A percentile compares a stretch with the other conserved stretches of the same genome.
Conservation (phyloP, 2,888 invertebrate genomes). For the Panopea generosa region DNA sequence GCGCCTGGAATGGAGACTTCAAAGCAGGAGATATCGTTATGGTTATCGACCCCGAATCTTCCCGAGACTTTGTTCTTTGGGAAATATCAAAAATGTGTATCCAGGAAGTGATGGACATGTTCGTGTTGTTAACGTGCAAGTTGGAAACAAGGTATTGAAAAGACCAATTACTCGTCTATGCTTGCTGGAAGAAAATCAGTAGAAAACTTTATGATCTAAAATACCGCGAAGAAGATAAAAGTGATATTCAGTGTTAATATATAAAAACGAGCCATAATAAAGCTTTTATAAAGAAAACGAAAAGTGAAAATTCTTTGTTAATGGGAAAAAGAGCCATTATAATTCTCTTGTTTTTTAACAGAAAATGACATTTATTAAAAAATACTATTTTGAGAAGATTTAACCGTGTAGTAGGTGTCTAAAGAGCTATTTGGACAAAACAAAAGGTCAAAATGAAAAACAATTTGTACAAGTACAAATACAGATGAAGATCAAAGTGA, state of each 20-base stretch:
- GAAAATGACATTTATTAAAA: no score
- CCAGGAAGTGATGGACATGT: slow-evolving; percentile 51
- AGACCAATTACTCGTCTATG: slow-evolving; percentile 35
- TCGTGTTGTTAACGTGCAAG: slow-evolving; percentile 26
- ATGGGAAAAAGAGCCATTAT: no score
- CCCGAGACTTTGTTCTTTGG: slow-evolving; percentile 53
- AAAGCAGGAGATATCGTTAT: slow-evolving; percentile 49
- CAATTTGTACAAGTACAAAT: no score
- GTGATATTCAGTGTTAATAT: background rate
- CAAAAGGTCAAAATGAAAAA: no score
- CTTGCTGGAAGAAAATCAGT: slow-evolving; percentile 17
- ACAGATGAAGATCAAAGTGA: no score
- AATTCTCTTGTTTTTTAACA: no score
- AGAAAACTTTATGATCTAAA: background rate
- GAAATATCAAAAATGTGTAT: slow-evolving; percentile 34
- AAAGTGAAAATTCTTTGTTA: no score
- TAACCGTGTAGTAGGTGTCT: no score
- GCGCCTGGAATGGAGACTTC: no score
- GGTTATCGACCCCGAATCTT: slow-evolving; percentile 33
- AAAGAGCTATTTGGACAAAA: no score
- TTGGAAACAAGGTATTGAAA: slow-evolving; percentile 18
- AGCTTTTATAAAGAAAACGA: no score
- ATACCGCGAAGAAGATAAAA: background rate
- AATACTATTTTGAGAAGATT: no score
- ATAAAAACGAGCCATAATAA: background rate